A percentile compares a stretch with the other conserved stretches of the same genome.
Evolutionary conservation across 2,113 vertebrate genomes (phyloP).

Genomic region (Procavia capensis): DNA sequence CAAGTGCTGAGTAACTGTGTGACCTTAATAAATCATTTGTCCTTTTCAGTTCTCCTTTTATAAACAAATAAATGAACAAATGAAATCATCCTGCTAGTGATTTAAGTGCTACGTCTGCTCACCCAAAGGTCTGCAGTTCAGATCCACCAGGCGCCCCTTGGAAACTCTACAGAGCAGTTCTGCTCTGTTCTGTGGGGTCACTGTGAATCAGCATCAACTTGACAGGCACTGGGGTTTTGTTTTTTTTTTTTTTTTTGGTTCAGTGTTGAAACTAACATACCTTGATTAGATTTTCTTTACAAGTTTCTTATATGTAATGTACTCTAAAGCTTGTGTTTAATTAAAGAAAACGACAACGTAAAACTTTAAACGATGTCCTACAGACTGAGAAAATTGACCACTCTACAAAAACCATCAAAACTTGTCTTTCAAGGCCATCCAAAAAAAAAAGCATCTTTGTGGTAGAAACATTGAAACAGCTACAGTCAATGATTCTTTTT

Average conservation of each 20-base stretch:
- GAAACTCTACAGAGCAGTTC: no score
- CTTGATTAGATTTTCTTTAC: neutral
- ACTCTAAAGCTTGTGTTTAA: conserved; percentile 22
- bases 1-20: neutral
- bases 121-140: no score
- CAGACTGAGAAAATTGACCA: neutral
- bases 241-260: no score
- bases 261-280: neutral
- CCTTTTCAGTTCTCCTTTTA: conserved; percentile 27
- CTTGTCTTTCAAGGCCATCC: neutral
- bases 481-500: conserved; percentile 26
- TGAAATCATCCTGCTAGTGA: conserved; percentile 11
- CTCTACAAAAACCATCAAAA: neutral
- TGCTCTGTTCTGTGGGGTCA: no score
- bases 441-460: neutral
- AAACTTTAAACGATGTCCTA: conserved; percentile 6
- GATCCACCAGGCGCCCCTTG: no score
- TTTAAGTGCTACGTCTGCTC: no score
- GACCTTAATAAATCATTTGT: neutral
- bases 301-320: neutral
- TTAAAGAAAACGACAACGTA: neutral
- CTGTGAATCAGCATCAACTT: no score
- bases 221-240: no score
- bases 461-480: neutral
- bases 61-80: conserved; percentile 25